Percentiles rank a stretch among this genome's conserved stretches.
phyloP scores from a whole-genome alignment of 1,140 invertebrate species.

The Prorops nasuta region DNA sequence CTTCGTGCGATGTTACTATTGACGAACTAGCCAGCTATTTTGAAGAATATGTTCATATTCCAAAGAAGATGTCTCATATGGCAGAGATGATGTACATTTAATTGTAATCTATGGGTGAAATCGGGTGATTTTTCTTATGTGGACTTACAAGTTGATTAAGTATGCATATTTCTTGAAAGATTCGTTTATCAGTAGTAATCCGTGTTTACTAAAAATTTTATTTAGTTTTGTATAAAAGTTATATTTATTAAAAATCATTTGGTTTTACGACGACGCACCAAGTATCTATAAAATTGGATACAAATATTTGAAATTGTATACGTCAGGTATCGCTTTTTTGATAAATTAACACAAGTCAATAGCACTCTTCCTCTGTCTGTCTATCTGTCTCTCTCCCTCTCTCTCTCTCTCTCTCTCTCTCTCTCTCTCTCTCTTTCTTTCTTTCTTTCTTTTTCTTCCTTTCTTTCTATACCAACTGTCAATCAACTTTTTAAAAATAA shows the following conservation, averaged over 20 bases:
- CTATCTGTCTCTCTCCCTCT: too few species aligned
- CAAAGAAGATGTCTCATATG: constrained; percentile 94
- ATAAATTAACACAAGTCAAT: too few species aligned
- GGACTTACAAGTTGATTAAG: not conserved
- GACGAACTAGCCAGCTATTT: constrained; percentile 91
- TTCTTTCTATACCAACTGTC: not conserved
- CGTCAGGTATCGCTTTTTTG: too few species aligned
- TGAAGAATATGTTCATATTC: constrained; percentile 90
- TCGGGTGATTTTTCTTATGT: not conserved
- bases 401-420: too few species aligned
- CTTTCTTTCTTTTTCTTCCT: not conserved
- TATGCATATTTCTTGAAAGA: not conserved
- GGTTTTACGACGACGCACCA: too few species aligned
- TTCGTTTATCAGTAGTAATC: constrained; percentile 8
- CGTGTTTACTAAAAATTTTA: constrained; percentile 19
- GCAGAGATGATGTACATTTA: constrained; percentile 97
- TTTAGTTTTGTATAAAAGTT: constrained; percentile 39
- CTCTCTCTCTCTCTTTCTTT: too few species aligned
- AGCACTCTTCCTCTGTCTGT: too few species aligned
- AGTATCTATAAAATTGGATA: too few species aligned
- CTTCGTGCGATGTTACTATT: constrained; percentile 75
- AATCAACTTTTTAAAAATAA: not conserved
- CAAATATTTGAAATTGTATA: too few species aligned
- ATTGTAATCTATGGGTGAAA: constrained; percentile 26
- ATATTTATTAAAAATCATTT: constrained; percentile 31